These are phyloP conservation scores for Oostethus manadensis DNA, from an alignment of 2,113 vertebrate species.

Conservation along the genomic window DNA sequence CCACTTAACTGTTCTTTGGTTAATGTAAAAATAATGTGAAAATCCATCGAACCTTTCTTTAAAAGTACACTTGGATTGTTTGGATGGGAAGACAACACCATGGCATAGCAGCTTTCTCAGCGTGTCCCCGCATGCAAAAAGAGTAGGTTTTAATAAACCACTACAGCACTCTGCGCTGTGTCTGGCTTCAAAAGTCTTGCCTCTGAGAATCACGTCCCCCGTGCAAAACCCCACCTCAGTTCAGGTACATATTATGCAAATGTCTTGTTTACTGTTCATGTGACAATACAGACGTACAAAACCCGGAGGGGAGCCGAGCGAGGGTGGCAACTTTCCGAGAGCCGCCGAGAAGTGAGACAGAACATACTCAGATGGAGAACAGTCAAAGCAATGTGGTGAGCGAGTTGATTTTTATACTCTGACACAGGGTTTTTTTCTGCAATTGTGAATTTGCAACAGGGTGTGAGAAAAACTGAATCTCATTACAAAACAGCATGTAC, in stretches of 20 bases:
- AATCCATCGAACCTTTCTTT: slow-evolving; percentile 38
- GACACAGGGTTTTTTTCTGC: slow-evolving; percentile 19
- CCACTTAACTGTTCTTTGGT: neutral
- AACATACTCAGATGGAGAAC: slow-evolving; percentile 23
- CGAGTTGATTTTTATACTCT: slow-evolving; percentile 24
- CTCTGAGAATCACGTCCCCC: slow-evolving; percentile 49
- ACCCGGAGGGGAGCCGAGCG: slow-evolving; percentile 48
- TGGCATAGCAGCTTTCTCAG: slow-evolving; percentile 32
- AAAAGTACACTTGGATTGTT: slow-evolving; percentile 59
- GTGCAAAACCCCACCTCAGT: slow-evolving; percentile 52
- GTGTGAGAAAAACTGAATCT: slow-evolving; percentile 19
- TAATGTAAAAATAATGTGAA: slow-evolving; percentile 22
- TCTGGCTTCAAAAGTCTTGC: slow-evolving; percentile 46
- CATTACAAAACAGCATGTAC: neutral
- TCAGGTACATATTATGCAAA: slow-evolving; percentile 64
- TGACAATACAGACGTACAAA: slow-evolving; percentile 57
- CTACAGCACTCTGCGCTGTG: slow-evolving; percentile 32
- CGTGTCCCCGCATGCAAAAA: slow-evolving; percentile 35
- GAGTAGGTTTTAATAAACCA: slow-evolving; percentile 54
- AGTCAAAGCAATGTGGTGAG: slow-evolving; percentile 35
- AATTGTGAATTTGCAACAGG: slow-evolving; percentile 20
- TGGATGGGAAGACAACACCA: slow-evolving; percentile 44
- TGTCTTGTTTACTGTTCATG: slow-evolving; percentile 61
- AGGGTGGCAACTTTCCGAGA: slow-evolving; percentile 48
- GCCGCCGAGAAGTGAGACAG: slow-evolving; percentile 21